Percentiles rank a stretch among this genome's conserved stretches.
These are phyloP conservation scores for Pomatorhinus ruficollis DNA, from an alignment of 2,113 vertebrate species.

Conservation along the genomic window DNA sequence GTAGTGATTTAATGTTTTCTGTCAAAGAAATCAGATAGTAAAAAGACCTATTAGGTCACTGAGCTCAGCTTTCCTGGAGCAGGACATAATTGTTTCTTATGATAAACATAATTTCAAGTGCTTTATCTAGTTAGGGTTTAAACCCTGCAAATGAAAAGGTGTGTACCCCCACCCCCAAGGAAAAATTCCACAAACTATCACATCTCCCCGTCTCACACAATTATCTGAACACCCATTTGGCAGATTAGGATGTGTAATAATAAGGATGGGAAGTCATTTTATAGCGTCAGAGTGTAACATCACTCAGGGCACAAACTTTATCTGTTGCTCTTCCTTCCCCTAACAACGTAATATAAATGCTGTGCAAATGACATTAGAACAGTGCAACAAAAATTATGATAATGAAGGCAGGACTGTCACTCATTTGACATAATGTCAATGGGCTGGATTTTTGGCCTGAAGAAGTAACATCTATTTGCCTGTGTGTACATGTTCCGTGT, in stretches of 20 bases:
- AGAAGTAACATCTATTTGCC: not conserved
- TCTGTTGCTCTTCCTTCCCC: not conserved
- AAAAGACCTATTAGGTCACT: not conserved
- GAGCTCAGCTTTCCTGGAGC: not conserved
- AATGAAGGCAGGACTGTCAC: not conserved
- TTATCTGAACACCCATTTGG: slow-evolving; percentile 12
- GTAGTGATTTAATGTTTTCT: slow-evolving; percentile 20
- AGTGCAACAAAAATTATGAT: not conserved
- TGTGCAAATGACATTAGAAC: not conserved
- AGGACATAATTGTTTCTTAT: not conserved
- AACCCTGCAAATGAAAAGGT: not conserved
- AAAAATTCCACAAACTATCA: slow-evolving; percentile 1
- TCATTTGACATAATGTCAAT: not conserved
- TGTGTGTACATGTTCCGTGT: not conserved
- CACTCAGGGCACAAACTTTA: not conserved
- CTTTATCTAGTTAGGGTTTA: not conserved
- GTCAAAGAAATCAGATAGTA: slow-evolving; percentile 24
- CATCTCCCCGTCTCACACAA: not conserved
- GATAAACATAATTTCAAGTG: not conserved
- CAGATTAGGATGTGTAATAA: not conserved
- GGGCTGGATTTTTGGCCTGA: not conserved
- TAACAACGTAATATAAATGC: not conserved
- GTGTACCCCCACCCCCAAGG: not conserved
- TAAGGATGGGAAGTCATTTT: not conserved
- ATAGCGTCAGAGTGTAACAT: not conserved